Evolutionary conservation across 2,113 vertebrate species (phyloP).

Genomic region (Dunckerocampus dactyliophorus): DNA sequence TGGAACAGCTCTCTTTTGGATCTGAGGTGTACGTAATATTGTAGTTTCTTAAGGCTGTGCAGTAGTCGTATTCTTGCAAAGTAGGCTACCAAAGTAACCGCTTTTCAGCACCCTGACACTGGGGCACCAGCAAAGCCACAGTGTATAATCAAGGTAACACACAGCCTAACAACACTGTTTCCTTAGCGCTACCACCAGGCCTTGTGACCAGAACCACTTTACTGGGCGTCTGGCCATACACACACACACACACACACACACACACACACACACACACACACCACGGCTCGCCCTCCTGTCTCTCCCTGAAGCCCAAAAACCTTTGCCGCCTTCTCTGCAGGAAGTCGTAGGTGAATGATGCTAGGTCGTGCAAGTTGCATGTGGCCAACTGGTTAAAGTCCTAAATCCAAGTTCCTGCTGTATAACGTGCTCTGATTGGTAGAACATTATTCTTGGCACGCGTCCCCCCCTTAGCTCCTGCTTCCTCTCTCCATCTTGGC

Average conservation of each 20-base stretch:
- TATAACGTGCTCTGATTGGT: slow-evolving; percentile 55
- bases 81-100: not conserved
- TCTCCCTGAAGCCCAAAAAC: slow-evolving; percentile 8
- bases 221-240: slow-evolving; percentile 1
- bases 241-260: slow-evolving; percentile 25
- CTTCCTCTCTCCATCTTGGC: slow-evolving; percentile 44
- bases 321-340: not conserved
- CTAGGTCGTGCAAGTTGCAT: slow-evolving; percentile 33
- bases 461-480: slow-evolving; percentile 36
- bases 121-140: slow-evolving; percentile 27
- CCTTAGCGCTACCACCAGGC: slow-evolving; percentile 35
- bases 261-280: slow-evolving; percentile 30
- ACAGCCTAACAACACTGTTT: slow-evolving; percentile 50
- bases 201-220: slow-evolving; percentile 42
- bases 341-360: slow-evolving; percentile 44
- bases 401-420: slow-evolving; percentile 39
- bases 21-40: too few species aligned
- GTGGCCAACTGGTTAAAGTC: slow-evolving; percentile 47
- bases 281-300: slow-evolving; percentile 23
- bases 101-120: slow-evolving; percentile 1
- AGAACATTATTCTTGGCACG: slow-evolving; percentile 69
- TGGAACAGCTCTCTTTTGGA: too few species aligned
- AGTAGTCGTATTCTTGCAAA: not conserved
- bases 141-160: slow-evolving; percentile 52
- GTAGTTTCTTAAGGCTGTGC: too few species aligned